These are phyloP conservation scores for Chlorospingus flavigularis DNA, from an alignment of 2,797 vertebrate genomes.

Conservation along the genomic window DNA sequence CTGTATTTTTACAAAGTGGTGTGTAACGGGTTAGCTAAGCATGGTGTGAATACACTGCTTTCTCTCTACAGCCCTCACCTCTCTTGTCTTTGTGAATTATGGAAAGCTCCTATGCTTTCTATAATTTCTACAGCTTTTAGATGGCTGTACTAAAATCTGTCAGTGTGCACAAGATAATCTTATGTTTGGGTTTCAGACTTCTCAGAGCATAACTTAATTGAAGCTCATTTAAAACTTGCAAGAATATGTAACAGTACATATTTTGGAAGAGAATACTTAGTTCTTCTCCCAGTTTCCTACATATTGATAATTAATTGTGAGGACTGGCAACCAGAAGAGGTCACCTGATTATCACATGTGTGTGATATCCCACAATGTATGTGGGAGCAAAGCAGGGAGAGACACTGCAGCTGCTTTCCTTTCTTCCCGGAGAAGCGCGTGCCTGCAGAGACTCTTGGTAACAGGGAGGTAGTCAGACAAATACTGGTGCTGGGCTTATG, in stretches of 20 bases:
- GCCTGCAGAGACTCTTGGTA: neutral
- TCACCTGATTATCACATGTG: neutral
- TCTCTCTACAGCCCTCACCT: neutral
- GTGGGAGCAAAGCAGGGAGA: neutral
- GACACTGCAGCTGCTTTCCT: neutral
- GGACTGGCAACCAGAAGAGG: neutral
- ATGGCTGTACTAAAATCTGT: neutral
- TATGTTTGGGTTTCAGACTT: neutral
- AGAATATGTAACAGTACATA: neutral
- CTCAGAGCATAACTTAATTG: neutral
- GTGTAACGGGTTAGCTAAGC: neutral
- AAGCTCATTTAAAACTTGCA: neutral
- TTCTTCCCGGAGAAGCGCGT: neutral
- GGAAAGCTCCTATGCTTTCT: neutral
- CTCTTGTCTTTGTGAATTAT: neutral
- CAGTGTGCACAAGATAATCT: neutral
- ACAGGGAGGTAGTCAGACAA: neutral
- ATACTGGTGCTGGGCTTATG: neutral
- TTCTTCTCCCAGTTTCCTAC: neutral
- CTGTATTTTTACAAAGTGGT: neutral
- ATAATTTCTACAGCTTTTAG: neutral
- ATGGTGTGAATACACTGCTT: neutral
- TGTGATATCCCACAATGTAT: neutral
- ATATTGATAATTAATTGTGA: neutral
- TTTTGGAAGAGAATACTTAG: neutral